A percentile compares a stretch with the other conserved stretches of the same genome.
phyloP scores from a whole-genome alignment of 2,888 invertebrate genomes.

The Pantelozetes paolii region DNA sequence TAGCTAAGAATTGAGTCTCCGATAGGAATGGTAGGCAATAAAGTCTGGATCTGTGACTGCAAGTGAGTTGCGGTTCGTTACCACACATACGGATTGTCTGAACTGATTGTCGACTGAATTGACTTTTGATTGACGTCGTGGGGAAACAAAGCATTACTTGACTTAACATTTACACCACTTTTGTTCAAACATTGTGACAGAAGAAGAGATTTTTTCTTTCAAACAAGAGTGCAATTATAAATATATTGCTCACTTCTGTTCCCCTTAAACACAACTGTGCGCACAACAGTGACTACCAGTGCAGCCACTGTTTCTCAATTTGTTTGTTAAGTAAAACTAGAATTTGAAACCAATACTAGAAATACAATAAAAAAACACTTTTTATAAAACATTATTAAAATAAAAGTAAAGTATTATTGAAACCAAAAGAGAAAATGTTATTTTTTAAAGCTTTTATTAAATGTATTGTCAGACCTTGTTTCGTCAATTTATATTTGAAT shows the following conservation, averaged over 20 bases:
- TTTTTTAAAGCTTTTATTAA: constrained; percentile 31
- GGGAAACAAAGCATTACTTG: constrained; percentile 35
- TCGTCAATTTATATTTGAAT: constrained; percentile 20
- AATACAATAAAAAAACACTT: background rate
- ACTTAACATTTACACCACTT: constrained; percentile 25
- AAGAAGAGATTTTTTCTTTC: constrained; percentile 27
- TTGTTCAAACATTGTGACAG: background rate
- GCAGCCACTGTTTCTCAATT: background rate
- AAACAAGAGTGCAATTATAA: constrained; percentile 10
- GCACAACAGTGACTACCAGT: too few species aligned
- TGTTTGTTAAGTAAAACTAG: background rate
- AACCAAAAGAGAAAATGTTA: constrained; percentile 7
- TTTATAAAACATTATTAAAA: constrained; percentile 14
- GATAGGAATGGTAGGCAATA: background rate
- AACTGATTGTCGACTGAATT: constrained; percentile 15
- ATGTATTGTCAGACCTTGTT: constrained; percentile 33
- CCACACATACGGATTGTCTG: constrained; percentile 27
- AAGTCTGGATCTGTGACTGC: background rate
- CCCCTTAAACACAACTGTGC: background rate
- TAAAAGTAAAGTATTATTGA: background rate
- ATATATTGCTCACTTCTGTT: background rate
- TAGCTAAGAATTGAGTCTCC: too few species aligned
- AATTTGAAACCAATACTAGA: constrained; percentile 4
- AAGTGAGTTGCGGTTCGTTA: constrained; percentile 21
- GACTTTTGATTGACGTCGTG: constrained; percentile 37